phyloP scores from a whole-genome alignment of 2,113 vertebrate species.

The Morone saxatilis region DNA sequence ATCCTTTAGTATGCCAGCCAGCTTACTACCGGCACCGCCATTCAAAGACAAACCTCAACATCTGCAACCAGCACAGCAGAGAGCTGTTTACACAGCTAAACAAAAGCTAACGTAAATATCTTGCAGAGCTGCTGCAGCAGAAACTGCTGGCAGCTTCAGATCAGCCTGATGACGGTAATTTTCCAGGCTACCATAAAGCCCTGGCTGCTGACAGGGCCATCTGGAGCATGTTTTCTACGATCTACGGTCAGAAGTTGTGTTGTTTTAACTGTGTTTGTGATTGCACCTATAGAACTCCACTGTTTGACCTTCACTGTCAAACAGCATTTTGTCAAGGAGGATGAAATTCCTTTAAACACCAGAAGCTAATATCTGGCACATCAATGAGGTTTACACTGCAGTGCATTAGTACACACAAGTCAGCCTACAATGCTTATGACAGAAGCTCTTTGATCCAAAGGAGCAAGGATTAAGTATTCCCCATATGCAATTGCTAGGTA shows the following conservation, averaged over 20 bases:
- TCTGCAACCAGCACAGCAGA: slow-evolving; percentile 53
- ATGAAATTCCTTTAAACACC: neutral
- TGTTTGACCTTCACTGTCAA: slow-evolving; percentile 23
- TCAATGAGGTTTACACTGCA: neutral
- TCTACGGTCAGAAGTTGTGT: slow-evolving; percentile 36
- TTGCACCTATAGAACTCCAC: neutral
- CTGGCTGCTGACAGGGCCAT: slow-evolving; percentile 67
- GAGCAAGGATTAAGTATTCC: slow-evolving; percentile 20
- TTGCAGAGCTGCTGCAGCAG: slow-evolving; percentile 40
- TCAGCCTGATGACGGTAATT: slow-evolving; percentile 68
- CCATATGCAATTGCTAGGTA: slow-evolving; percentile 5
- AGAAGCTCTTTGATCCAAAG: slow-evolving; percentile 16
- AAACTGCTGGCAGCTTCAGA: slow-evolving; percentile 37
- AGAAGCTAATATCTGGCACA: neutral
- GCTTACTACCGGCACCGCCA: slow-evolving; percentile 38
- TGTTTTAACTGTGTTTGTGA: slow-evolving; percentile 39
- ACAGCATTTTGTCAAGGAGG: neutral
- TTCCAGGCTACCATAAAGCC: slow-evolving; percentile 67
- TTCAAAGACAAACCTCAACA: slow-evolving; percentile 65
- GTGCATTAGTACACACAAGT: neutral
- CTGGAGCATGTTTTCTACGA: slow-evolving; percentile 60
- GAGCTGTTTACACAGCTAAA: slow-evolving; percentile 48
- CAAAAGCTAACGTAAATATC: slow-evolving; percentile 29
- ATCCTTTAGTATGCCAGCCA: slow-evolving; percentile 50
- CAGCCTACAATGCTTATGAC: neutral